phyloP scores from a whole-genome alignment of 2,797 vertebrate species.

The Paedocypris micromegethes region DNA sequence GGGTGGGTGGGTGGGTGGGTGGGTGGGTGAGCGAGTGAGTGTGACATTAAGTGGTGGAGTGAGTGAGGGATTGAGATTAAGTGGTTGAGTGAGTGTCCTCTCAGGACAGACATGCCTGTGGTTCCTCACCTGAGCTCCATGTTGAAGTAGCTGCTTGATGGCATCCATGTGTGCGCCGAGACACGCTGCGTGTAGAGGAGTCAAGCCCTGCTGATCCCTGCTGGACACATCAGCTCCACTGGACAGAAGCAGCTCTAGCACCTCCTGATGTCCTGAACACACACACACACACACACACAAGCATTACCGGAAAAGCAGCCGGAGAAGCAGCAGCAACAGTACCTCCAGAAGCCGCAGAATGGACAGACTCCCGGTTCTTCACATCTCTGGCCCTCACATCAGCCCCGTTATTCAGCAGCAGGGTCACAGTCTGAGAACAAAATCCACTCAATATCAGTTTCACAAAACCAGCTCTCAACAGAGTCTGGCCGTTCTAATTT shows the following conservation, averaged over 20 bases:
- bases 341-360: constrained; percentile 95
- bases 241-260: constrained; percentile 89
- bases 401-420: constrained; percentile 92
- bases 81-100: background rate
- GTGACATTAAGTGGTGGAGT: no score
- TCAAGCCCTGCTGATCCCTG: constrained; percentile 92
- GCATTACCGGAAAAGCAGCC: background rate
- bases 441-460: background rate
- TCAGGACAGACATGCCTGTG: background rate
- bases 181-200: constrained; percentile 88
- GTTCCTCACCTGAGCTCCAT: constrained; percentile 81
- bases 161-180: constrained; percentile 90
- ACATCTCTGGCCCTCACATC: constrained; percentile 90
- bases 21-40: no score
- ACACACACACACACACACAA: background rate
- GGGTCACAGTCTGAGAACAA: constrained; percentile 79
- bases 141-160: constrained; percentile 85
- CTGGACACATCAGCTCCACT: constrained; percentile 84
- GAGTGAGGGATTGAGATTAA: background rate
- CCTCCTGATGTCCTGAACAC: constrained; percentile 82
- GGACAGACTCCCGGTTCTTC: constrained; percentile 89
- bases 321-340: background rate
- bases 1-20: no score
- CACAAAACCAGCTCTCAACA: background rate
- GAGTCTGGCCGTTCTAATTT: no score